Evolutionary conservation across 2,797 vertebrate genomes (phyloP).

Genomic region (Oophaga sylvatica): DNA sequence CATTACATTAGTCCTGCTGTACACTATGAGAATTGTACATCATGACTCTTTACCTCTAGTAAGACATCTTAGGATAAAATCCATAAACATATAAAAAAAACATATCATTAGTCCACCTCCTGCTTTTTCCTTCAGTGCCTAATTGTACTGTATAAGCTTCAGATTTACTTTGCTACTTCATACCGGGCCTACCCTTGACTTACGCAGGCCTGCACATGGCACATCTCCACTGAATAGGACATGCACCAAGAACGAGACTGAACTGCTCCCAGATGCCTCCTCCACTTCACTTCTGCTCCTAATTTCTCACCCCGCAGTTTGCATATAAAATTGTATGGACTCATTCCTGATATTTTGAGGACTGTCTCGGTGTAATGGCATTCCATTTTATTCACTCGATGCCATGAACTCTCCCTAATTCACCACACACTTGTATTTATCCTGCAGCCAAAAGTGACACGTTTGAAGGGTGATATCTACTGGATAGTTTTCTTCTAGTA

Average conservation of each 20-base stretch:
- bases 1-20: too few species aligned
- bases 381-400: background rate
- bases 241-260: background rate
- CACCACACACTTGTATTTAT: background rate
- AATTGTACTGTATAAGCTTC: background rate
- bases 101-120: background rate
- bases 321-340: slow-evolving; percentile 3
- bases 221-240: background rate
- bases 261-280: slow-evolving; percentile 15
- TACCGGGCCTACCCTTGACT: background rate
- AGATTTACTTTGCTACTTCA: background rate
- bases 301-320: slow-evolving; percentile 22
- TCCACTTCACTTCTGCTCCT: background rate
- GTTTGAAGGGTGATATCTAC: slow-evolving; percentile 17
- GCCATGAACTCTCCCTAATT: background rate
- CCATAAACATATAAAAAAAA: background rate
- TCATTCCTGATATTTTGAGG: slow-evolving; percentile 9
- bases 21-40: background rate
- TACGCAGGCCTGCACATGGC: background rate
- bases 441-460: slow-evolving; percentile 4
- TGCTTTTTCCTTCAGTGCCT: background rate
- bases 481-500: background rate
- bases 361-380: background rate
- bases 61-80: background rate
- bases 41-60: background rate